Base-by-base conservation (phyloP, 2,113 vertebrate species). In the Petaurus breviceps region DNA sequence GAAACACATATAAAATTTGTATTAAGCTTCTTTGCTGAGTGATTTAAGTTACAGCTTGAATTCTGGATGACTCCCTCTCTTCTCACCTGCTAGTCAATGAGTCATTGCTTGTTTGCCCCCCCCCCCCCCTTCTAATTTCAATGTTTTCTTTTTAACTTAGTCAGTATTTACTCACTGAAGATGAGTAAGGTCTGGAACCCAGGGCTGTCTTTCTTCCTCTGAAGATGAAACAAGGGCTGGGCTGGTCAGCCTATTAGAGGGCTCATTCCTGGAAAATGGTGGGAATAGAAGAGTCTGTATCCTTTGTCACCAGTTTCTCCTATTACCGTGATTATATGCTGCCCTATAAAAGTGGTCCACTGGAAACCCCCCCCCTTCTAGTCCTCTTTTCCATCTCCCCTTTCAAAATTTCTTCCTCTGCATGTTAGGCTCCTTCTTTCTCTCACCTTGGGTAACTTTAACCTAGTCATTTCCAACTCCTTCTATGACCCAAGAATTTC, bases 371-470 rank as follows among this genome's bases (percentile, higher is more conserved):
- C 53, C 9, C 49, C 6, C 24, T 93, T 19, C 10, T 89, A 49
- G 26, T 90, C 90, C 24, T 68, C 91, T 37, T 68, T 93, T 90
- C 91, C 9, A 50, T 57, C 31, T 90, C 46, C 31, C 22, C 16
- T 90, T 68, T 9, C 25, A 8, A 14, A 43, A 8, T 23, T 12
- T 23, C 25, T 57, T 57, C 55, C 51, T 51, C 46, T 91, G 90
- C 47, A 37, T 26, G 55, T 8, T 25, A 90, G 1, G 51, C 7
- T 24, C 51, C 46, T 51, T 93, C 3, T 10, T 53, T 57, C 55
- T 96, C 8, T 96, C 68, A 90, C 24, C 89, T 49, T 93, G 77
- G 43, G 7, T 92, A 57, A 46, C 16, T 37, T 68, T 93, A 26
- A 93, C 3, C 89, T 47, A 92, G 31, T 4, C 11, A 54, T 68